phyloP scores from a whole-genome alignment of 2,888 invertebrate genomes.

The Catocala fraxini region DNA sequence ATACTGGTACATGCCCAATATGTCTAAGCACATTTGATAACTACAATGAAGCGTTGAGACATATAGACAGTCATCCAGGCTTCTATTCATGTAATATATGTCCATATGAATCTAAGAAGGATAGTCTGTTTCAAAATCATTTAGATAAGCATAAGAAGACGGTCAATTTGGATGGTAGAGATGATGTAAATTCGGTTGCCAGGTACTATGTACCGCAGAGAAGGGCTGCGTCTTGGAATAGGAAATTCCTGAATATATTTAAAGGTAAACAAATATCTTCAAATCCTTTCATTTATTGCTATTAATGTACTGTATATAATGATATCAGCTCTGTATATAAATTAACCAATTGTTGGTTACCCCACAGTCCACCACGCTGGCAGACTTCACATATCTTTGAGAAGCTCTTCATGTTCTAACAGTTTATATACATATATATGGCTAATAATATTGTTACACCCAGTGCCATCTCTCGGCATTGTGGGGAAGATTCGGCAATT shows the following conservation, averaged over 20 bases:
- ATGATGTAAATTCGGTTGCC: neutral
- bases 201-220: conserved; percentile 34
- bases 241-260: conserved; percentile 37
- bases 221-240: neutral
- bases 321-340: no score
- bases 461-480: no score
- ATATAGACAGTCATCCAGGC: conserved; percentile 53
- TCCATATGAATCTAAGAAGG: conserved; percentile 42
- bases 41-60: conserved; percentile 38
- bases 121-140: conserved; percentile 50
- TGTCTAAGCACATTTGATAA: conserved; percentile 54
- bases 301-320: no score
- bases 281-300: no score
- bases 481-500: no score
- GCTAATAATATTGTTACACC: no score
- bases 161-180: neutral
- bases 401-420: no score
- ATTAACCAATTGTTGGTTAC: no score
- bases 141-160: conserved; percentile 43
- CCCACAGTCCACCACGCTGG: no score
- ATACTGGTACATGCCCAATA: conserved; percentile 60
- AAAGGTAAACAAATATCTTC: conserved; percentile 52
- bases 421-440: no score
- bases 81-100: conserved; percentile 62
- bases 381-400: no score